phyloP scores from a whole-genome alignment of 2,113 vertebrate genomes.

The Climacteris rufus region DNA sequence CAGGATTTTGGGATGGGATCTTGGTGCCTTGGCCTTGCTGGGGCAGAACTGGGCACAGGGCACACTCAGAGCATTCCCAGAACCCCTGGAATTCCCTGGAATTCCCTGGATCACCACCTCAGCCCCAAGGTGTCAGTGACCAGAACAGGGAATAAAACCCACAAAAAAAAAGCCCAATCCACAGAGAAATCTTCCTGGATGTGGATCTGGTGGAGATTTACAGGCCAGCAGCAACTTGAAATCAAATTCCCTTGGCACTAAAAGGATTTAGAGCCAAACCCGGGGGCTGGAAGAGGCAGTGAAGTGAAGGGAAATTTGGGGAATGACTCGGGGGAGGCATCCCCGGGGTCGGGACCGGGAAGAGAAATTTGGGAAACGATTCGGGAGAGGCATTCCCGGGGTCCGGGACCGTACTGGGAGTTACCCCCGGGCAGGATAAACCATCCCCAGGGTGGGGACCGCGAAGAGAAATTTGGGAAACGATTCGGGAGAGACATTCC shows the following conservation, averaged over 20 bases:
- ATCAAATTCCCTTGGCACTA: background rate
- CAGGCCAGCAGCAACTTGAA: no score
- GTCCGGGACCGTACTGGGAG: background rate
- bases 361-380: background rate
- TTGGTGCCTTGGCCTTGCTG: conserved; percentile 95
- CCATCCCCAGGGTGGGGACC: no score
- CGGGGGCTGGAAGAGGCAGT: no score
- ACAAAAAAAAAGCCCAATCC: background rate
- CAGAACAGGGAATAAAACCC: background rate
- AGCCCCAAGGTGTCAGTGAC: no score
- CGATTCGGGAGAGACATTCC: no score
- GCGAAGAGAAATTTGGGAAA: background rate
- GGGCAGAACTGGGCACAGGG: conserved; percentile 86
- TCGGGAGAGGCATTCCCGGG: no score
- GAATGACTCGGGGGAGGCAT: no score
- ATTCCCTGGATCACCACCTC: background rate
- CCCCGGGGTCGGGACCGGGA: no score
- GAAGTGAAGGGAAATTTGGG: no score
- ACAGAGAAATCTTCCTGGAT: background rate
- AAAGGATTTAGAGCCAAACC: no score
- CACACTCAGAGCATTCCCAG: no score
- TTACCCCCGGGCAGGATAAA: accelerated
- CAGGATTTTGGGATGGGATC: background rate
- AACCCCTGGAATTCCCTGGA: accelerated
- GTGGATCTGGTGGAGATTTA: background rate